phyloP scores from a whole-genome alignment of 2,888 invertebrate genomes.

The Dichetophora obliterata region DNA sequence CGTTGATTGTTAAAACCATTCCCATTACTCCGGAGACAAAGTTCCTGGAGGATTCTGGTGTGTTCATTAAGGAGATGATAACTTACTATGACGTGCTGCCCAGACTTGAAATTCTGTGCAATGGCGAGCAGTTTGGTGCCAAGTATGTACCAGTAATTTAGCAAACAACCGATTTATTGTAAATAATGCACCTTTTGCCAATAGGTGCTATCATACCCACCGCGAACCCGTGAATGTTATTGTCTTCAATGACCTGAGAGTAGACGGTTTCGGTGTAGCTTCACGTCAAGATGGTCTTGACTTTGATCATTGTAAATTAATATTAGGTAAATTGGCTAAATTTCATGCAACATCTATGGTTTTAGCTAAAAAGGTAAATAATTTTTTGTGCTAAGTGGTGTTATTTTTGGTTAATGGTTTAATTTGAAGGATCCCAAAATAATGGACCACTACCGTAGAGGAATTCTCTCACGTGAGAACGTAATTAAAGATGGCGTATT shows the following conservation, averaged over 20 bases:
- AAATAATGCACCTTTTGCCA: too few species aligned
- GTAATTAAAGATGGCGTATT: constrained; percentile 54
- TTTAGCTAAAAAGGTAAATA: constrained; percentile 70
- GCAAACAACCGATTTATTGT: neutral
- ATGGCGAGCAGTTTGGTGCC: constrained; percentile 59
- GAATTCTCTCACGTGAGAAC: constrained; percentile 60
- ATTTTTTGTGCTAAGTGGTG: neutral
- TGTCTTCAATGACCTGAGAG: constrained; percentile 68
- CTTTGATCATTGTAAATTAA: constrained; percentile 70
- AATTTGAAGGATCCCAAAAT: constrained; percentile 55
- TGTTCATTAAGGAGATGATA: constrained; percentile 69
- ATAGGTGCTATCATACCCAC: constrained; percentile 58
- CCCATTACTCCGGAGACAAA: constrained; percentile 56
- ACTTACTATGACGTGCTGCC: constrained; percentile 68
- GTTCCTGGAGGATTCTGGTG: constrained; percentile 67
- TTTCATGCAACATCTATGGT: constrained; percentile 73
- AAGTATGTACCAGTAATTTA: constrained; percentile 51
- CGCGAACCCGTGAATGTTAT: constrained; percentile 63
- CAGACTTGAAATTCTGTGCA: constrained; percentile 65
- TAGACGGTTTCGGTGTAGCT: constrained; percentile 71
- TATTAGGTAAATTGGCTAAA: constrained; percentile 71
- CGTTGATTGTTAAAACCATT: constrained; percentile 65
- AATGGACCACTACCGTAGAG: constrained; percentile 56
- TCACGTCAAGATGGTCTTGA: constrained; percentile 72
- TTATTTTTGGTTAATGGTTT: neutral